Conservation (phyloP, 2,888 invertebrate genomes). For the Lycophotia porphyrea region DNA sequence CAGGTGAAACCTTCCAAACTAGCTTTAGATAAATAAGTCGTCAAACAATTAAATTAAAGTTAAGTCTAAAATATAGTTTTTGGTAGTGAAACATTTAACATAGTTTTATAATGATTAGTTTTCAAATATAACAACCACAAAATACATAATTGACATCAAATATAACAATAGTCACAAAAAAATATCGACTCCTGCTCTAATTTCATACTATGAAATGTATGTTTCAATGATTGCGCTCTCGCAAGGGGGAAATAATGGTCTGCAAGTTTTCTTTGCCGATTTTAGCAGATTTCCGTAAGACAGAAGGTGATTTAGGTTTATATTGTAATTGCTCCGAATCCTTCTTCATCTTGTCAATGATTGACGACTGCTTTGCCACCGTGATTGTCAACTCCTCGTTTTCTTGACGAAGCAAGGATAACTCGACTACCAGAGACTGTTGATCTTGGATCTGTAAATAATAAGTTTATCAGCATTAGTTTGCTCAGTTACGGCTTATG, state of each 20-base stretch:
- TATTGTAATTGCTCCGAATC: conserved; percentile 79
- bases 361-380: conserved; percentile 84
- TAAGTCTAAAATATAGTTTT: conserved; percentile 50
- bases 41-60: conserved; percentile 46
- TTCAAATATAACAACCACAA: conserved; percentile 59
- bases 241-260: conserved; percentile 83
- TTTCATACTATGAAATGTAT: conserved; percentile 20
- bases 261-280: conserved; percentile 86
- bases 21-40: conserved; percentile 52
- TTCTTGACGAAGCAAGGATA: conserved; percentile 87
- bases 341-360: conserved; percentile 86
- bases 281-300: conserved; percentile 82
- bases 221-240: conserved; percentile 82
- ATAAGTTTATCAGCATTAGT: conserved; percentile 21
- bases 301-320: conserved; percentile 85
- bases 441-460: conserved; percentile 87
- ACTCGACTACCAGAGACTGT: conserved; percentile 86
- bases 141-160: conserved; percentile 39
- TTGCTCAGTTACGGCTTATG: not conserved
- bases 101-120: conserved; percentile 53
- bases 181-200: not conserved
- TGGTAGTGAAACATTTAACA: conserved; percentile 50
- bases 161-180: conserved; percentile 28
- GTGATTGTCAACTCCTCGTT: conserved; percentile 86
- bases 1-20: conserved; percentile 45